Evolutionary conservation across 2,888 invertebrate species (phyloP).

Genomic region (Lepetodrilus schrolli): DNA sequence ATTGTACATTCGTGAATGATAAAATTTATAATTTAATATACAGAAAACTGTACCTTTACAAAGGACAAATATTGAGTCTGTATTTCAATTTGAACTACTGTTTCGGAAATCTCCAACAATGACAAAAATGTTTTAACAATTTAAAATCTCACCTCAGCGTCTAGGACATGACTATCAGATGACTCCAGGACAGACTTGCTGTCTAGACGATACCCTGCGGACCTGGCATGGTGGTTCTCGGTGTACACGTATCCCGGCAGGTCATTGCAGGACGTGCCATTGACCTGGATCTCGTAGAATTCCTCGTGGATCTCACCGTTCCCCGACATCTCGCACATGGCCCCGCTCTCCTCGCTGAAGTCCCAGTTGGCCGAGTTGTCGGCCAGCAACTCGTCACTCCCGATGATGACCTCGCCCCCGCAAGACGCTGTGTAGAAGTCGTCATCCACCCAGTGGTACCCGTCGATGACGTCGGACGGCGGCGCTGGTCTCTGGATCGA

Average conservation of each 20-base stretch:
- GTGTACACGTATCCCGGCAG: not conserved
- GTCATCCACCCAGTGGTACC: conserved; percentile 69
- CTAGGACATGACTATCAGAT: conserved; percentile 16
- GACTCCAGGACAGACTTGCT: too few species aligned
- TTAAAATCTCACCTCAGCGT: conserved; percentile 22
- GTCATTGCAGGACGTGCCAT: conserved; percentile 9
- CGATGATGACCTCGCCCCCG: conserved; percentile 63
- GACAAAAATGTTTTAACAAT: not conserved
- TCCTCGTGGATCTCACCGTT: conserved; percentile 21
- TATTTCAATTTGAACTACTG: too few species aligned
- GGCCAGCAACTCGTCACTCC: conserved; percentile 55
- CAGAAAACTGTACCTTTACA: too few species aligned
- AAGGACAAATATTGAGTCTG: too few species aligned
- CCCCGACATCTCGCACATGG: not conserved
- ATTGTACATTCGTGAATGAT: too few species aligned
- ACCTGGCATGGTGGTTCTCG: not conserved
- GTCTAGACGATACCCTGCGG: not conserved
- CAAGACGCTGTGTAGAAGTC: conserved; percentile 66
- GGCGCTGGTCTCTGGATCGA: not conserved
- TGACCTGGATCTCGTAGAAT: conserved; percentile 32
- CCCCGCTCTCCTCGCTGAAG: conserved; percentile 34
- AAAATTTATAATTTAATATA: too few species aligned
- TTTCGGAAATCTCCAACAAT: not conserved
- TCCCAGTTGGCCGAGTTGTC: conserved; percentile 60
- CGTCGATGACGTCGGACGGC: conserved; percentile 53